A percentile compares a stretch with the other conserved stretches of the same genome.
Conservation (phyloP, 2,113 vertebrate genomes). For the Myiozetetes cayanensis region DNA sequence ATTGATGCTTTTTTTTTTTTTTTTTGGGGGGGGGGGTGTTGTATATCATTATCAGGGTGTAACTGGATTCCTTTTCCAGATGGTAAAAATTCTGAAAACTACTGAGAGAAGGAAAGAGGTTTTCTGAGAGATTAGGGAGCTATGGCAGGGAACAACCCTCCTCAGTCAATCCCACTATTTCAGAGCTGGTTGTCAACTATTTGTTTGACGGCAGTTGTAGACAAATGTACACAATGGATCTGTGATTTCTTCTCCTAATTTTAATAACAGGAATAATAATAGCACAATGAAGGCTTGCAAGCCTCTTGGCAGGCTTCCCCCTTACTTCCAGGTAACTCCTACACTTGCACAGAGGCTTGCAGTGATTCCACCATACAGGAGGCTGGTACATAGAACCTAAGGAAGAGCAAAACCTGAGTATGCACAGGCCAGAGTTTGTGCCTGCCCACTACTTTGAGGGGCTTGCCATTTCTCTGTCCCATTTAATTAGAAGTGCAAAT, state of each 20-base stretch:
- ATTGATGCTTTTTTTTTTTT: constrained; percentile 22
- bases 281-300: background rate
- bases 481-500: background rate
- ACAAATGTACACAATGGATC: background rate
- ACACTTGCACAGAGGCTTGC: background rate
- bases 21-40: background rate
- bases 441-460: background rate
- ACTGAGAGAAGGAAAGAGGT: constrained; percentile 13
- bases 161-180: constrained; percentile 11
- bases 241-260: constrained; percentile 11
- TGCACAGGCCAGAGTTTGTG: background rate
- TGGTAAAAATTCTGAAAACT: constrained; percentile 38
- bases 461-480: background rate
- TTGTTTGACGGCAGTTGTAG: constrained; percentile 24
- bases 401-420: background rate
- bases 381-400: background rate
- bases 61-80: constrained; percentile 7
- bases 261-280: constrained; percentile 13
- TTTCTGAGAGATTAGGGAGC: background rate
- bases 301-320: background rate
- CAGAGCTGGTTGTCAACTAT: constrained; percentile 16
- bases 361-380: background rate
- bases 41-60: constrained; percentile 15
- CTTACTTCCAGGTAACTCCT: background rate
- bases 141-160: background rate